Conservation (phyloP, 1,140 invertebrate species). For the Zaprionus capensis region DNA sequence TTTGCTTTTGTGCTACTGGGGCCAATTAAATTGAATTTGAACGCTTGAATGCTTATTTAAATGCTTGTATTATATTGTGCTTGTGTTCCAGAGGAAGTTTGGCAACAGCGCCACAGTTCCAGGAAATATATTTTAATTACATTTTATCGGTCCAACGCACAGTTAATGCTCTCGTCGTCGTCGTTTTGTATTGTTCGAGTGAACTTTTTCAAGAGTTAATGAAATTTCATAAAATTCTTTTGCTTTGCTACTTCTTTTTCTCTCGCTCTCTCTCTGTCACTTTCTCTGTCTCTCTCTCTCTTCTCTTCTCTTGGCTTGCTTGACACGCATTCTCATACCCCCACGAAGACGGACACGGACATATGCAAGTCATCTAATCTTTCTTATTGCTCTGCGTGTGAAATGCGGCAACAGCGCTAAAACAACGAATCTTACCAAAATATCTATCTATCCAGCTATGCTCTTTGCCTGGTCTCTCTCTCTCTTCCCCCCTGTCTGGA, state of each 20-base stretch:
- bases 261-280: not conserved
- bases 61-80: not conserved
- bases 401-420: conserved; percentile 52
- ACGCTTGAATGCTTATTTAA: conserved; percentile 7
- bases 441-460: not conserved
- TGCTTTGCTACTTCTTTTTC: not conserved
- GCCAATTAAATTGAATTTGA: conserved; percentile 10
- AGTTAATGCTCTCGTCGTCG: not conserved
- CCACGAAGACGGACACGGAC: not conserved
- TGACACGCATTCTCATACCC: not conserved
- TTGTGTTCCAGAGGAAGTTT: not conserved
- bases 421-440: conserved; percentile 12
- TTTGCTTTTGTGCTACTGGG: not conserved
- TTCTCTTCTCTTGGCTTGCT: not conserved
- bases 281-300: not conserved
- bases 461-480: no score
- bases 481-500: no score
- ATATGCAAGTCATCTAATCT: conserved; percentile 25
- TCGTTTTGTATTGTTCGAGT: not conserved
- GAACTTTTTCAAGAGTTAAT: conserved; percentile 4
- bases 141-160: not conserved
- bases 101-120: conserved; percentile 10
- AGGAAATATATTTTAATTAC: conserved; percentile 9
- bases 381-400: conserved; percentile 22
- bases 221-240: conserved; percentile 7